Conservation (phyloP, 2,888 invertebrate species). For the Laspeyria flexula region DNA sequence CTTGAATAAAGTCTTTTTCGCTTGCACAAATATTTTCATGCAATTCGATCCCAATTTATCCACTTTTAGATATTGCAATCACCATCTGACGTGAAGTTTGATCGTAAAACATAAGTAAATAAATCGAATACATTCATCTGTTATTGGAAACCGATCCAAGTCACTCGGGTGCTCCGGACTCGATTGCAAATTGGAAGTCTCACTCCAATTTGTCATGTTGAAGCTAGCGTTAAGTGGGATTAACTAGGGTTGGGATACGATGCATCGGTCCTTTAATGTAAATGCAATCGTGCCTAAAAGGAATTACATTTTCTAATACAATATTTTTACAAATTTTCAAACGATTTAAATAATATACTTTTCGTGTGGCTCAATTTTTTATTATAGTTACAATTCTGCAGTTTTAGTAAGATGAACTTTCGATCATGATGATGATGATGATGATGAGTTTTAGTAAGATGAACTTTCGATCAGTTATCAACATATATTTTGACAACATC, state of each 20-base stretch:
- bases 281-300: too few relatives aligned
- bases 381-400: too few relatives aligned
- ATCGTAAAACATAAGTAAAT: slow-evolving; percentile 4
- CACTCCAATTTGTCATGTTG: slow-evolving; percentile 46
- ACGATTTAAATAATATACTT: too few relatives aligned
- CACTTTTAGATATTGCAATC: too few relatives aligned
- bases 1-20: not conserved
- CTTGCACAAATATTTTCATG: not conserved
- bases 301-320: too few relatives aligned
- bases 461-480: too few relatives aligned
- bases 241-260: slow-evolving; percentile 29
- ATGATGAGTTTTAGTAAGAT: too few relatives aligned
- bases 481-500: too few relatives aligned
- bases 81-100: not conserved
- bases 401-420: too few relatives aligned
- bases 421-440: too few relatives aligned
- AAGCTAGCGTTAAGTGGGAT: slow-evolving; percentile 17
- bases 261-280: not conserved
- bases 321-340: too few relatives aligned
- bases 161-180: slow-evolving; percentile 23
- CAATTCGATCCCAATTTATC: not conserved
- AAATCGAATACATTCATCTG: slow-evolving; percentile 20
- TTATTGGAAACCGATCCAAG: slow-evolving; percentile 39
- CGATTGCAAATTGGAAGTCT: slow-evolving; percentile 47
- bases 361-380: too few relatives aligned